Evolutionary conservation across 2,797 vertebrate genomes (phyloP).

Genomic region (Protosalanx chinensis): DNA sequence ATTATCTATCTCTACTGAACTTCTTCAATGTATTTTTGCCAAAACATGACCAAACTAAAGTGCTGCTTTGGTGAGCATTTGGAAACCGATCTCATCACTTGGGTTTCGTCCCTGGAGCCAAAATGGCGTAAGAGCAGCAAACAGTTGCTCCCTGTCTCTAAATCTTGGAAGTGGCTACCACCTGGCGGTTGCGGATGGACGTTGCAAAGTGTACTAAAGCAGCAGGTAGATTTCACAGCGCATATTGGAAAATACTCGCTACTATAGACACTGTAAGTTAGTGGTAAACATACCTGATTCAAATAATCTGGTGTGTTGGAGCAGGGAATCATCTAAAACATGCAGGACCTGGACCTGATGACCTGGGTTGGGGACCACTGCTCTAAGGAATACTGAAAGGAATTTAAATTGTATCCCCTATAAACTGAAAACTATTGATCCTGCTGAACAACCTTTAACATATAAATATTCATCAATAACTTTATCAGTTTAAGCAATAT

Average conservation of each 20-base stretch:
- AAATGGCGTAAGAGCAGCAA: slow-evolving; percentile 56
- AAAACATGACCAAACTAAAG: slow-evolving; percentile 29
- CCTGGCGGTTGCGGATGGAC: slow-evolving; percentile 42
- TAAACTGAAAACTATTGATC: background rate
- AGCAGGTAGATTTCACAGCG: background rate
- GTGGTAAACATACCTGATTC: too few species aligned
- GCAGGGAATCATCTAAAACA: too few species aligned
- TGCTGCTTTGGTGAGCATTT: slow-evolving; percentile 40
- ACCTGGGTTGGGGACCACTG: too few species aligned
- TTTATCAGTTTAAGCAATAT: too few species aligned
- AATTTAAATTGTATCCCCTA: background rate
- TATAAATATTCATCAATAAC: too few species aligned
- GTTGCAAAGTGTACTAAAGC: slow-evolving; percentile 21
- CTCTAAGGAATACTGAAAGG: too few species aligned
- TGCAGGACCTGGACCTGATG: too few species aligned
- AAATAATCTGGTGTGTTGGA: too few species aligned
- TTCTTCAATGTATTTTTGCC: background rate
- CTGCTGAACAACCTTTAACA: too few species aligned
- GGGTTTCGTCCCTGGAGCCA: slow-evolving; percentile 54
- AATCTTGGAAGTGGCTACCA: slow-evolving; percentile 49
- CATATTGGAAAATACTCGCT: background rate
- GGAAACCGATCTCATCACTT: background rate
- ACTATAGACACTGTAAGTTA: background rate
- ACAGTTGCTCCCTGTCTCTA: slow-evolving; percentile 35
- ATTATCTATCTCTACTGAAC: background rate